These are phyloP conservation scores for Scolopax bukidnonensis DNA, from an alignment of 2,797 vertebrate species.

Conservation along the genomic window DNA sequence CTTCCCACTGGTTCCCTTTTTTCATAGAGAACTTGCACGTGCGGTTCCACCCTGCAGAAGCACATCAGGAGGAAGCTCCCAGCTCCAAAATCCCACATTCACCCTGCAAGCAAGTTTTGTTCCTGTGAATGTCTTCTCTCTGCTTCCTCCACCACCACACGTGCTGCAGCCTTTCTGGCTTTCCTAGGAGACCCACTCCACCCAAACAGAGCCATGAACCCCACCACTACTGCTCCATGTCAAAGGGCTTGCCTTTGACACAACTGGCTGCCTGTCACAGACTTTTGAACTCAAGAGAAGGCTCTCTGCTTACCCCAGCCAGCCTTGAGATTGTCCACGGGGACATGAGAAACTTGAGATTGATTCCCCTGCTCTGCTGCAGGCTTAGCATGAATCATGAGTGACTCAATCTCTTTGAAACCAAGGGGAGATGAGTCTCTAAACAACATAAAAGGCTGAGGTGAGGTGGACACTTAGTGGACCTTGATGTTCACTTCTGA, in stretches of 20 bases:
- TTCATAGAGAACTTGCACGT: not conserved
- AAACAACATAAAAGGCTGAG: not conserved
- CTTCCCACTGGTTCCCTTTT: not conserved
- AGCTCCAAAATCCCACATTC: not conserved
- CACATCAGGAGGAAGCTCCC: not conserved
- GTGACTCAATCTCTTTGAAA: not conserved
- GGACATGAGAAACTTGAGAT: not conserved
- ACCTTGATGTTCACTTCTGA: not conserved
- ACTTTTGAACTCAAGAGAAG: not conserved
- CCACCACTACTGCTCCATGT: not conserved
- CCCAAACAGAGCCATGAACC: not conserved
- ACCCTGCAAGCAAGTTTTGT: not conserved
- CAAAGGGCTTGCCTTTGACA: not conserved
- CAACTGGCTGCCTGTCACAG: not conserved
- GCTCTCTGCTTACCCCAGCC: not conserved
- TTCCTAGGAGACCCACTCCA: not conserved
- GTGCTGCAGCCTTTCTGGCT: not conserved
- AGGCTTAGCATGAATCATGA: not conserved
- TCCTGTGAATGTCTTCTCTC: not conserved
- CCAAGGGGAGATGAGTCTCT: not conserved
- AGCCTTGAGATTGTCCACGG: not conserved
- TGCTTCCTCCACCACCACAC: not conserved
- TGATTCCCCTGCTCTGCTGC: not conserved
- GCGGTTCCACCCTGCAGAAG: not conserved
- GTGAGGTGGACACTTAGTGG: not conserved